Conservation (phyloP, 2,113 vertebrate species). For the Falcunculus frontatus region DNA sequence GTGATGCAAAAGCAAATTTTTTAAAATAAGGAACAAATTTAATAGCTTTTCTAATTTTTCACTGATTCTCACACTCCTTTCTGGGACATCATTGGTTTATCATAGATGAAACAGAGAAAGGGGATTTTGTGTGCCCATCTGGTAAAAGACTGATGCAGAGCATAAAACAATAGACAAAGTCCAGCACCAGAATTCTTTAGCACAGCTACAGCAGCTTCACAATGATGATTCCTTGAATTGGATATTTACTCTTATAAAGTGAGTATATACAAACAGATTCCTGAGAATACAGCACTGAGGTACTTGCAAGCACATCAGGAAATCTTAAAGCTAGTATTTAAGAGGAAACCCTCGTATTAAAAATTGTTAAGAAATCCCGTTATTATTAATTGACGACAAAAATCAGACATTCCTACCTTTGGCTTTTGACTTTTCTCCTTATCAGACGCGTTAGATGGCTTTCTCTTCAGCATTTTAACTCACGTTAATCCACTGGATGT, state of each 20-base stretch:
- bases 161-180: not conserved
- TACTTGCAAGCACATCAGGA: not conserved
- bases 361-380: not conserved
- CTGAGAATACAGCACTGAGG: not conserved
- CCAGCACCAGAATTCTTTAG: not conserved
- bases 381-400: not conserved
- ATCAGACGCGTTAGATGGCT: slow-evolving; percentile 80
- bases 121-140: not conserved
- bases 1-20: not conserved
- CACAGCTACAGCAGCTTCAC: not conserved
- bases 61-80: not conserved
- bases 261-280: not conserved
- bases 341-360: not conserved
- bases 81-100: not conserved
- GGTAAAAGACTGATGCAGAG: not conserved
- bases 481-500: not conserved
- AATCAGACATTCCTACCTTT: slow-evolving; percentile 75
- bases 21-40: not conserved
- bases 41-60: not conserved
- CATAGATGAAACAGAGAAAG: not conserved
- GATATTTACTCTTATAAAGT: not conserved
- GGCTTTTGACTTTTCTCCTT: slow-evolving; percentile 83
- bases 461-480: slow-evolving; percentile 82
- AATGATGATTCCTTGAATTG: not conserved
- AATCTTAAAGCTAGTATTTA: not conserved